Percentiles rank a stretch among this genome's conserved stretches.
Evolutionary conservation across 2,797 vertebrate genomes (phyloP).

Genomic region (Balearica regulorum): DNA sequence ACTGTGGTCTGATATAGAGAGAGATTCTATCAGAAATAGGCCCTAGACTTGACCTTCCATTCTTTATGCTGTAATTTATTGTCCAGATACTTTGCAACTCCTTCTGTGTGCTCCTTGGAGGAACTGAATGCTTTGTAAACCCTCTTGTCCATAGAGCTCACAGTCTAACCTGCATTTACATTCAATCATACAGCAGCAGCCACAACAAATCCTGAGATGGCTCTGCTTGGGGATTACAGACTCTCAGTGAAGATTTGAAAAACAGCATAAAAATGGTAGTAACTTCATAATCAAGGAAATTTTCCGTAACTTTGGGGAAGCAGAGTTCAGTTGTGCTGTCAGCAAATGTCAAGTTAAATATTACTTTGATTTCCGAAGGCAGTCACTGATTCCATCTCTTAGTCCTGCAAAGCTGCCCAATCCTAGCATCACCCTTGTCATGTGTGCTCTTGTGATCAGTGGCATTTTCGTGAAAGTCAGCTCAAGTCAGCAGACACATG

Average conservation of each 20-base stretch:
- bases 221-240: background rate
- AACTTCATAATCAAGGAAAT: background rate
- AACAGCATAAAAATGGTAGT: background rate
- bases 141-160: background rate
- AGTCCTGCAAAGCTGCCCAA: background rate
- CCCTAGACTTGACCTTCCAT: background rate
- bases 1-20: background rate
- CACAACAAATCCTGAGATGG: background rate
- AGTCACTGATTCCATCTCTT: background rate
- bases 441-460: background rate
- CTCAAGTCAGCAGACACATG: accelerated
- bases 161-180: background rate
- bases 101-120: background rate
- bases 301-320: background rate
- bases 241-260: background rate
- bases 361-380: background rate
- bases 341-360: conserved; percentile 17
- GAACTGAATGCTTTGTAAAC: background rate
- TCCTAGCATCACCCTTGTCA: background rate
- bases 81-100: background rate
- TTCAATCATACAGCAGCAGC: background rate
- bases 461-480: background rate
- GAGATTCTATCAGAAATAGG: background rate
- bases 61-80: background rate
- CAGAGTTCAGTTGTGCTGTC: background rate